Percentiles rank a stretch among this genome's conserved stretches.
Conservation (phyloP, 2,888 invertebrate genomes). For the Pammene fasciana region DNA sequence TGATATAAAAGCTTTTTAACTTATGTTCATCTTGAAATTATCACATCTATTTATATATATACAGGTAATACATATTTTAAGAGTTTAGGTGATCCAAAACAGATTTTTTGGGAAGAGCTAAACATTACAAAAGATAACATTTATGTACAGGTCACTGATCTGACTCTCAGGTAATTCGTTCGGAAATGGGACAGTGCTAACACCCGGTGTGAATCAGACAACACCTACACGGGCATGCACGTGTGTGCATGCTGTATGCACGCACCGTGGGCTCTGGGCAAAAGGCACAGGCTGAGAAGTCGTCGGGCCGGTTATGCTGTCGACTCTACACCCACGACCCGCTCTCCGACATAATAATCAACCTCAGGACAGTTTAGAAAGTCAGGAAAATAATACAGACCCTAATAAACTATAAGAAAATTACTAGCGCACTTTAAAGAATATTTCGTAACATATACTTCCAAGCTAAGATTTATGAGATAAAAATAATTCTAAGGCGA, state of each 20-base stretch:
- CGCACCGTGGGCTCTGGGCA: slow-evolving; percentile 48
- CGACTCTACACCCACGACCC: slow-evolving; percentile 68
- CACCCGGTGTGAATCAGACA: slow-evolving; percentile 34
- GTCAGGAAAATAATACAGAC: slow-evolving; percentile 37
- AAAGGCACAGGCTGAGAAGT: slow-evolving; percentile 49
- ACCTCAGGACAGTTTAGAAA: slow-evolving; percentile 51
- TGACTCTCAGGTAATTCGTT: slow-evolving; percentile 19
- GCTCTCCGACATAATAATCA: slow-evolving; percentile 51
- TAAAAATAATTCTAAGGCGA: slow-evolving; percentile 47
- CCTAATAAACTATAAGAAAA: slow-evolving; percentile 45
- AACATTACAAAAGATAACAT: background rate
- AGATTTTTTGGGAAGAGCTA: background rate
- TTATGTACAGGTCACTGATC: slow-evolving; percentile 1
- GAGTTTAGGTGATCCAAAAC: too few species aligned
- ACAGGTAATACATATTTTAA: too few species aligned
- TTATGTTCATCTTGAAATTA: too few species aligned
- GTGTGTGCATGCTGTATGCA: slow-evolving; percentile 59
- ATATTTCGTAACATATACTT: slow-evolving; percentile 41
- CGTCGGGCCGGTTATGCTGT: slow-evolving; percentile 69
- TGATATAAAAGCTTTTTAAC: too few species aligned
- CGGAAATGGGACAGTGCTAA: slow-evolving; percentile 36
- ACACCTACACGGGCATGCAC: slow-evolving; percentile 47
- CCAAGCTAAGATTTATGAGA: slow-evolving; percentile 28
- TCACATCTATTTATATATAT: too few species aligned
- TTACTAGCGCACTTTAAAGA: slow-evolving; percentile 39